phyloP scores from a whole-genome alignment of 1,140 invertebrate genomes.

The Elysia chlorotica region DNA sequence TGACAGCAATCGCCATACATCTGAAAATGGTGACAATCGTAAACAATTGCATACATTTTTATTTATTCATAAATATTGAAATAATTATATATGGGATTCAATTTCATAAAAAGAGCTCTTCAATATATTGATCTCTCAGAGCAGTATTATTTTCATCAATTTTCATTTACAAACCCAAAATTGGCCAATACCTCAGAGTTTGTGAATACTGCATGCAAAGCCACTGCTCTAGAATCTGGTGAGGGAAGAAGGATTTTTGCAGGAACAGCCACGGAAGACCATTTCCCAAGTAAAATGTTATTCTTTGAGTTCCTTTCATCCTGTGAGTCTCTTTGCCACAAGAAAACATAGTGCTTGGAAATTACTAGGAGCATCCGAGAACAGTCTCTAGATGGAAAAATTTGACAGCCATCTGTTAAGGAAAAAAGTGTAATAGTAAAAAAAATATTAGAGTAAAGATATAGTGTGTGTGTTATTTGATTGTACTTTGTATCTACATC shows the following conservation, averaged over 20 bases:
- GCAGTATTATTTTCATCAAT: no score
- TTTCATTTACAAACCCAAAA: background rate
- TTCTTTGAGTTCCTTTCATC: constrained; percentile 34
- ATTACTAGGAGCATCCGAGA: constrained; percentile 45
- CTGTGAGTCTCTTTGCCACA: constrained; percentile 48
- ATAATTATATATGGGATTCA: background rate
- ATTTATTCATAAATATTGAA: no score
- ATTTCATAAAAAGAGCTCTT: background rate
- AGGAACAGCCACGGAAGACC: constrained; percentile 44
- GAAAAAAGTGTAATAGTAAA: constrained; percentile 1
- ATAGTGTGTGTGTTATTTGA: no score
- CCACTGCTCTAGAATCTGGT: constrained; percentile 35
- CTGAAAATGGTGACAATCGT: constrained; percentile 29
- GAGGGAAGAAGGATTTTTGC: constrained; percentile 37
- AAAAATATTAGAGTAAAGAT: background rate
- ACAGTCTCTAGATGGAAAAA: constrained; percentile 50
- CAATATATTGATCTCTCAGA: no score
- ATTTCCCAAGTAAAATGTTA: constrained; percentile 42
- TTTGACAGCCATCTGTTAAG: constrained; percentile 29
- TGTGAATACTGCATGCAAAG: constrained; percentile 44
- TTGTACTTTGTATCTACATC: no score
- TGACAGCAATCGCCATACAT: constrained; percentile 46
- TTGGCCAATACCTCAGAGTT: constrained; percentile 37
- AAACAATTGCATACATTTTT: background rate
- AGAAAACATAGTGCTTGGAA: constrained; percentile 35